A percentile compares a stretch with the other conserved stretches of the same genome.
Conservation (phyloP, 2,888 invertebrate genomes). For the Rhagium mordax region DNA sequence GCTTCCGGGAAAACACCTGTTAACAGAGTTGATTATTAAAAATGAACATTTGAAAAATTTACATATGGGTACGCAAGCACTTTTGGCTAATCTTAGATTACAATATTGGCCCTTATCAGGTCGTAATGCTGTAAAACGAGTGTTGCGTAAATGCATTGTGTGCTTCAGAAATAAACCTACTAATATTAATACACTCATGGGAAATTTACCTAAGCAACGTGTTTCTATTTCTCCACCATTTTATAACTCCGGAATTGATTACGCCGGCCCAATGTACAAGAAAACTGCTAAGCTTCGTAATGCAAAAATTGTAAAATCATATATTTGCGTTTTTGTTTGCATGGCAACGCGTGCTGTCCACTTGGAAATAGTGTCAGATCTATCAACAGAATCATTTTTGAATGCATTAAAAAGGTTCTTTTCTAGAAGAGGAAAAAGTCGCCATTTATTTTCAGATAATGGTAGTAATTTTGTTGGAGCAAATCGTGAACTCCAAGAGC, state of each 20-base stretch:
- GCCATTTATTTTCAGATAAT: not conserved
- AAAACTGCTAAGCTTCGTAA: not conserved
- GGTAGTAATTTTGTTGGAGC: not conserved
- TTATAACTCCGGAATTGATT: not conserved
- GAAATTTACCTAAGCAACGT: not conserved
- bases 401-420: not conserved
- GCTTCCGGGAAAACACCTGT: not conserved
- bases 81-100: not conserved
- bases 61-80: not conserved
- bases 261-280: not conserved
- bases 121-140: not conserved
- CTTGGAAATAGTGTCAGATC: not conserved
- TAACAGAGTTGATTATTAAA: conserved; percentile 1
- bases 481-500: not conserved
- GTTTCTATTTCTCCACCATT: not conserved
- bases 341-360: not conserved
- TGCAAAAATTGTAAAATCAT: not conserved
- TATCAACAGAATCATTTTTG: not conserved
- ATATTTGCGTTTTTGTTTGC: not conserved
- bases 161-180: not conserved
- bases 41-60: not conserved
- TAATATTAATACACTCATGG: not conserved
- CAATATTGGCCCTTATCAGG: not conserved
- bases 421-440: not conserved
- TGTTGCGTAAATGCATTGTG: not conserved